Conservation (phyloP, 2,888 invertebrate genomes). For the Rosalia funebris region DNA sequence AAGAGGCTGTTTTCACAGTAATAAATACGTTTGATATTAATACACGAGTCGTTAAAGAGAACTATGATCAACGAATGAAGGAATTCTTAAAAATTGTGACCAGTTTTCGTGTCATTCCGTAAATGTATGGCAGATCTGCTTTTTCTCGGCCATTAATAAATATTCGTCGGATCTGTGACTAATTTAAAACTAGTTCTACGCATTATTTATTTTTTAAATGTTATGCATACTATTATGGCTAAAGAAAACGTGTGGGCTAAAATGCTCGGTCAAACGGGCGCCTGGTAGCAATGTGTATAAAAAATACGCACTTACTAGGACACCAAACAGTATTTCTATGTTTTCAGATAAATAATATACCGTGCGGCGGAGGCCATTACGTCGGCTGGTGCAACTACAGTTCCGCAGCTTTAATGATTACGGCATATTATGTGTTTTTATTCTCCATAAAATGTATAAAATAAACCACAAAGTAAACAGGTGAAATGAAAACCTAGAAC, state of each 20-base stretch:
- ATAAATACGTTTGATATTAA: too few relatives aligned
- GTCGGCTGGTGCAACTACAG: not conserved
- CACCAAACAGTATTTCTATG: not conserved
- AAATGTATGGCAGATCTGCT: not conserved
- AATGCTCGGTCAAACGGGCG: constrained; percentile 25
- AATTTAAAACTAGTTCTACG: constrained; percentile 29
- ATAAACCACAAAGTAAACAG: too few relatives aligned
- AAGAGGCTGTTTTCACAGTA: too few relatives aligned
- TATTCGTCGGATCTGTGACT: constrained; percentile 28
- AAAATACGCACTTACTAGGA: constrained; percentile 7
- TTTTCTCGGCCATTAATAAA: constrained; percentile 22
- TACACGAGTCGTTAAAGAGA: too few relatives aligned
- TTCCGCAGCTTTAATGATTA: not conserved
- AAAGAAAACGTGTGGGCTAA: constrained; percentile 24
- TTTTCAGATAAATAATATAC: not conserved
- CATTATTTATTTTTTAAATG: constrained; percentile 31
- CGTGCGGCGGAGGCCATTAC: not conserved
- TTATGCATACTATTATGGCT: constrained; percentile 25
- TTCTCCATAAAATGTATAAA: too few relatives aligned
- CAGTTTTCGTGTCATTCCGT: not conserved
- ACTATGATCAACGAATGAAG: too few relatives aligned
- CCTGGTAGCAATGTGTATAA: constrained; percentile 17
- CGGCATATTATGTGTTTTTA: too few relatives aligned
- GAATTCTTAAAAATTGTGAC: too few relatives aligned
- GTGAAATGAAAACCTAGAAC: too few relatives aligned